Percentiles rank a stretch among this genome's conserved stretches.
Conservation (phyloP, 2,888 invertebrate species). For the Ornithoptera priamus region DNA sequence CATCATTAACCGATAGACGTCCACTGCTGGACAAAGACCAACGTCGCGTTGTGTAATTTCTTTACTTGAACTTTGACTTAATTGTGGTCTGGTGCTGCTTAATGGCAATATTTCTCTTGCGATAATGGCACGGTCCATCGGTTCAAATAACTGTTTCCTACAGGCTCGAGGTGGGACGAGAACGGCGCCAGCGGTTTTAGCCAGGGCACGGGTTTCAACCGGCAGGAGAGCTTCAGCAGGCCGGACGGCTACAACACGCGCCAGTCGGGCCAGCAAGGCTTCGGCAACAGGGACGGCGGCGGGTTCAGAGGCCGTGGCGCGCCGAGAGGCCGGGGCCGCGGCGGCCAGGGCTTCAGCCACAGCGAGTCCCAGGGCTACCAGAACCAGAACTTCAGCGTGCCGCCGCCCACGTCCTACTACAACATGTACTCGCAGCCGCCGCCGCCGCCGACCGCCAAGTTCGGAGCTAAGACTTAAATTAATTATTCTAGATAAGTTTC, state of each 20-base stretch:
- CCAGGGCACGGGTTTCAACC: constrained; percentile 29
- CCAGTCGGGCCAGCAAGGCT: constrained; percentile 31
- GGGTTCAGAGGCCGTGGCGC: constrained; percentile 52
- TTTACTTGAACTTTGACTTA: too few species aligned
- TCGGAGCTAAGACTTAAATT: constrained; percentile 20
- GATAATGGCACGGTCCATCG: too few species aligned
- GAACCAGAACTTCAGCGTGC: constrained; percentile 41
- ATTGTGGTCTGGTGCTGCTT: too few species aligned
- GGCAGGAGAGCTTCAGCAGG: constrained; percentile 36
- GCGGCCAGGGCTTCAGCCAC: constrained; percentile 32
- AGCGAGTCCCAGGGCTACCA: constrained; percentile 21
- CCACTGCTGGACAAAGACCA: too few species aligned
- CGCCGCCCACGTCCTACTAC: constrained; percentile 65
- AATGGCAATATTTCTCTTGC: too few species aligned
- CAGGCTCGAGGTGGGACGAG: constrained; percentile 59
- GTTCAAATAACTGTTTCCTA: neutral
- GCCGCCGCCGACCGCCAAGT: constrained; percentile 47
- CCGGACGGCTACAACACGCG: constrained; percentile 31
- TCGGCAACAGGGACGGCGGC: constrained; percentile 44
- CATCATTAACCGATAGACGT: too few species aligned
- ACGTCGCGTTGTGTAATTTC: too few species aligned
- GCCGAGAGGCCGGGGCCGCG: constrained; percentile 36
- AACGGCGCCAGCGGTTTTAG: constrained; percentile 32
- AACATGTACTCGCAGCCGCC: constrained; percentile 72
- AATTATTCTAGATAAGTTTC: too few species aligned